Evolutionary conservation across 2,113 vertebrate genomes (phyloP).

Genomic region (Melierax canorus): DNA sequence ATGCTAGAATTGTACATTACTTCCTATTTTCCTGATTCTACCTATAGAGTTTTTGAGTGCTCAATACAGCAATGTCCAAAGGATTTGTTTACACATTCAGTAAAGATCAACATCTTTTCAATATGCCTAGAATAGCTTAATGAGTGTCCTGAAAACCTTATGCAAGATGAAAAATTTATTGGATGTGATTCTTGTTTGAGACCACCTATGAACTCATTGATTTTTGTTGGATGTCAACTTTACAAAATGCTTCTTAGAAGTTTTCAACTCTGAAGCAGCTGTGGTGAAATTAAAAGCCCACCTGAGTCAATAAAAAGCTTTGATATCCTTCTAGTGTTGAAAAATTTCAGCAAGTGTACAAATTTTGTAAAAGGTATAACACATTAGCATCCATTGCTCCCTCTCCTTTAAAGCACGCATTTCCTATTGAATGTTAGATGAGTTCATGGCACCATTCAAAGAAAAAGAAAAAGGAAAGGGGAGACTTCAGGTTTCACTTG

Average conservation of each 20-base stretch:
- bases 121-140: slow-evolving; percentile 20
- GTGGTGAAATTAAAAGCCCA: not conserved
- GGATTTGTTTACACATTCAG: slow-evolving; percentile 6
- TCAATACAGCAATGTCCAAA: not conserved
- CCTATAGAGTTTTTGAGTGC: not conserved
- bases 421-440: not conserved
- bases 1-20: not conserved
- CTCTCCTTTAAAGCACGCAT: not conserved
- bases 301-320: not conserved
- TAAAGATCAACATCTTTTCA: slow-evolving; percentile 18
- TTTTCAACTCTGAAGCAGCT: not conserved
- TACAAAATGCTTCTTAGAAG: not conserved
- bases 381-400: not conserved
- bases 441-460: not conserved
- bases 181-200: not conserved
- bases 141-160: not conserved
- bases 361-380: not conserved
- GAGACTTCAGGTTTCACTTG: not conserved
- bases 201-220: not conserved
- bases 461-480: not conserved
- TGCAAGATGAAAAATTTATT: slow-evolving; percentile 34
- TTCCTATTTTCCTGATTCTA: not conserved
- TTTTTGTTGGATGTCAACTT: slow-evolving; percentile 2
- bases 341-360: not conserved
- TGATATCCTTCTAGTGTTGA: not conserved